phyloP scores from a whole-genome alignment of 2,888 invertebrate species.

The Agriopis aurantiaria region DNA sequence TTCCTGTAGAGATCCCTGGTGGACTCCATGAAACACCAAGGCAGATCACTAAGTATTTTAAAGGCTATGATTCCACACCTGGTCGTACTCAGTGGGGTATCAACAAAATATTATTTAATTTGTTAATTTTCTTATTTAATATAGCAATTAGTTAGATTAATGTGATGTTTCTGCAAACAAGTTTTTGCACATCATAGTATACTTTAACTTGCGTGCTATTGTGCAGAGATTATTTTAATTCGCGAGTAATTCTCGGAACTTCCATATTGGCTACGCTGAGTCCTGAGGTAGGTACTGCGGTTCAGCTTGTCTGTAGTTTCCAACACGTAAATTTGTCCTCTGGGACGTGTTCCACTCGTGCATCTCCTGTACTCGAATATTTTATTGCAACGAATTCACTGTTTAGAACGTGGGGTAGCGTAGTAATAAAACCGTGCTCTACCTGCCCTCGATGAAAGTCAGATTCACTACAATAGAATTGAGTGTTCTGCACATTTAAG shows the following conservation, averaged over 20 bases:
- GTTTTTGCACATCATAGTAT: background rate
- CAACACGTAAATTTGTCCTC: slow-evolving; percentile 49
- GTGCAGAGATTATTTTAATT: background rate
- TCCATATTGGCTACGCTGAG: slow-evolving; percentile 12
- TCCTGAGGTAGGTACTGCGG: slow-evolving; percentile 25
- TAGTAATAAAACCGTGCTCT: slow-evolving; percentile 37
- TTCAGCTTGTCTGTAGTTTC: slow-evolving; percentile 42
- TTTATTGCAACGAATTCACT: slow-evolving; percentile 46
- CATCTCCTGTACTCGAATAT: slow-evolving; percentile 43
- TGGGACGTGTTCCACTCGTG: slow-evolving; percentile 44
- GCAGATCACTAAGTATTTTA: too few species aligned
- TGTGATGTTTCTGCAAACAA: background rate
- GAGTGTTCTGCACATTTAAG: background rate
- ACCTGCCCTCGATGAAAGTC: slow-evolving; percentile 13
- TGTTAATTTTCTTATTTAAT: background rate
- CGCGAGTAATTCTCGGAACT: slow-evolving; percentile 6
- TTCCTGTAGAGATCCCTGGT: too few species aligned
- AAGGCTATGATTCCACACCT: too few species aligned
- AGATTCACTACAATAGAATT: slow-evolving; percentile 3
- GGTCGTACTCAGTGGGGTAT: too few species aligned
- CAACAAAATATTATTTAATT: background rate
- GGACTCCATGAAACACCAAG: too few species aligned
- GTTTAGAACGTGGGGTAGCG: slow-evolving; percentile 36
- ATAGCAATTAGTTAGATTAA: background rate
- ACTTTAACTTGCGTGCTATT: background rate